Evolutionary conservation across 2,797 vertebrate species (phyloP), one percentile per base, ranked within the genome.

Genomic region (Hyperoplus immaculatus): DNA sequence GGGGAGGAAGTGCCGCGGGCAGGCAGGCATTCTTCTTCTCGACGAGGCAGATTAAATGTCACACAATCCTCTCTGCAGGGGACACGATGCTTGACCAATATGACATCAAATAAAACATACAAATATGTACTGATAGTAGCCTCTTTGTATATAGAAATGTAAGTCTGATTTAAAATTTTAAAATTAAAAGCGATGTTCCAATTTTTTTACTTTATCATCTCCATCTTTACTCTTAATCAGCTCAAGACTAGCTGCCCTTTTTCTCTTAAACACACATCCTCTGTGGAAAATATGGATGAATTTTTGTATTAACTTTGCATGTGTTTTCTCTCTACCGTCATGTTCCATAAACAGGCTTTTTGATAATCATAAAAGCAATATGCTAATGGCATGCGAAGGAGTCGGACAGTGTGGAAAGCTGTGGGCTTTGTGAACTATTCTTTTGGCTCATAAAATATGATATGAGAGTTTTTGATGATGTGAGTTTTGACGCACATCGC

Each of bases 1-100:
- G 66, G 84, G 82, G 82, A 91, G 92, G 92, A 93, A 90, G 88
- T 89, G 43, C 43, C 73, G 77, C 84, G 67, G 84, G 87, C 84
- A 70, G 84, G 87, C 63, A 36, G 72, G 50, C 11, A 69, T n/a
- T 82, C 81, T 73, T 77, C 70, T 74, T 77, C 63, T 69, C 69
- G 47, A 69, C 14, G 45, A 80, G 63, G 55, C 36, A 46, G 88
- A 85, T 92, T 83, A 71, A 53, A 73, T 92, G 80, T 88, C 88
- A 65, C 68, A 58, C 51, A 66, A 55, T 83, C 72, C 50, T 76
- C 72, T 66, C 69, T 68, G 69, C 67, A 51, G 76, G 74, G 72
- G 75, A 63, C 53, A 11, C 12, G 12, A 55, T 39, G 59, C 41
- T 29, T 56, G 47, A 77, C 53, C 59, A 69, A 59, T 53, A 77